Conservation (phyloP, 92 coral and sea anemone species). For the Porites lobata region DNA sequence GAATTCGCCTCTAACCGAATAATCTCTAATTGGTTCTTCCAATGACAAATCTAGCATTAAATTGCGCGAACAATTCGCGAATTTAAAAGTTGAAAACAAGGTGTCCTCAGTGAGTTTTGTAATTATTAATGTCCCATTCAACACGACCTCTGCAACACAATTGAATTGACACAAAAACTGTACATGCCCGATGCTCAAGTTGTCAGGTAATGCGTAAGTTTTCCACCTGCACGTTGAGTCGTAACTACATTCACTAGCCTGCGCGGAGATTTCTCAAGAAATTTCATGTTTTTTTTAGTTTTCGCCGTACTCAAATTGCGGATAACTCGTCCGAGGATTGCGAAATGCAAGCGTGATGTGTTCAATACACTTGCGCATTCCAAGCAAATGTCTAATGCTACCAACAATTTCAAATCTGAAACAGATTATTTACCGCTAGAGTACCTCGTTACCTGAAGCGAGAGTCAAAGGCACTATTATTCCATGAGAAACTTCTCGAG, state of each 20-base stretch:
- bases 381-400: background rate
- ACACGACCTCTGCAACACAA: background rate
- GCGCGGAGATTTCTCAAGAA: background rate
- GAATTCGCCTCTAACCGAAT: background rate
- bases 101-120: background rate
- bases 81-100: background rate
- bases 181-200: no score
- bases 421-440: background rate
- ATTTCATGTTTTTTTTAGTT: no score
- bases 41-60: background rate
- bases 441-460: background rate
- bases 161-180: no score
- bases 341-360: no score
- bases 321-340: background rate
- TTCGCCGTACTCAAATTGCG: background rate
- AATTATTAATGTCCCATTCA: background rate
- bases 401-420: background rate
- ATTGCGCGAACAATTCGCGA: background rate
- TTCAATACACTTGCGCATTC: no score
- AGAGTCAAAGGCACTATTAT: background rate
- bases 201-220: background rate
- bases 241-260: background rate
- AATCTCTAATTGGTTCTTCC: background rate
- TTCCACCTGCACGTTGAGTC: background rate
- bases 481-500: background rate